Evolutionary conservation across 1,140 invertebrate species (phyloP).

Genomic region (Macrocentrus cingulum): DNA sequence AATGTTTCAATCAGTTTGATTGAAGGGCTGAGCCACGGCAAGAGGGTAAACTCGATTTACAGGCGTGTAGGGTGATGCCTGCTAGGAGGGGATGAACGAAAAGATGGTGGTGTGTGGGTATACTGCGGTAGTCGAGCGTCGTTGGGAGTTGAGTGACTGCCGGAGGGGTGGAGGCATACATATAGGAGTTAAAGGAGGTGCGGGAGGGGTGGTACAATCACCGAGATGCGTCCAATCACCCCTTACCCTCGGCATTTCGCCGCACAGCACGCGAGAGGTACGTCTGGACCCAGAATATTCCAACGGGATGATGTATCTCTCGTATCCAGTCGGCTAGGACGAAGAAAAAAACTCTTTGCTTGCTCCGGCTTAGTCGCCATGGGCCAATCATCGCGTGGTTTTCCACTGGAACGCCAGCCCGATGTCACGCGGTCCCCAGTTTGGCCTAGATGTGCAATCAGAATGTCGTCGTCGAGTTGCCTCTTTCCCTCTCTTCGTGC

Average conservation of each 20-base stretch:
- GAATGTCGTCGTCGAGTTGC: conserved; percentile 33
- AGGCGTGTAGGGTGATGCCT: conserved; percentile 42
- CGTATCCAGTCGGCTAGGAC: too few relatives aligned
- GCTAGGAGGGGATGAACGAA: conserved; percentile 6
- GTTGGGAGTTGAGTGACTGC: conserved; percentile 28
- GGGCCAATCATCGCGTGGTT: conserved; percentile 55
- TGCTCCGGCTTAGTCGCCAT: too few relatives aligned
- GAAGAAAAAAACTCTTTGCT: too few relatives aligned
- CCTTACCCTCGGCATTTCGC: conserved; percentile 62
- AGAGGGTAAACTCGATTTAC: conserved; percentile 62
- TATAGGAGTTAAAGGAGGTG: conserved; percentile 24
- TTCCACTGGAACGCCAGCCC: conserved; percentile 54
- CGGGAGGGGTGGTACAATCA: conserved; percentile 64
- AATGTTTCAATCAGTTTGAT: conserved; percentile 63
- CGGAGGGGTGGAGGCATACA: not conserved
- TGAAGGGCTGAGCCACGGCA: conserved; percentile 60
- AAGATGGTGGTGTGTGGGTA: conserved; percentile 21
- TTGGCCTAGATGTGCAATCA: conserved; percentile 61
- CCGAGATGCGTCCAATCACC: conserved; percentile 70
- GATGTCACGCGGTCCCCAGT: conserved; percentile 50
- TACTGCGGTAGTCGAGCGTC: conserved; percentile 27
- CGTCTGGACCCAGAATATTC: too few relatives aligned
- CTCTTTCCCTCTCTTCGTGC: conserved; percentile 8
- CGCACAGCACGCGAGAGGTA: conserved; percentile 40
- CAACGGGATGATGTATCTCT: not conserved